These are phyloP conservation scores for Brachyhypopomus occidentalis DNA, from an alignment of 2,113 vertebrate species.

Conservation along the genomic window DNA sequence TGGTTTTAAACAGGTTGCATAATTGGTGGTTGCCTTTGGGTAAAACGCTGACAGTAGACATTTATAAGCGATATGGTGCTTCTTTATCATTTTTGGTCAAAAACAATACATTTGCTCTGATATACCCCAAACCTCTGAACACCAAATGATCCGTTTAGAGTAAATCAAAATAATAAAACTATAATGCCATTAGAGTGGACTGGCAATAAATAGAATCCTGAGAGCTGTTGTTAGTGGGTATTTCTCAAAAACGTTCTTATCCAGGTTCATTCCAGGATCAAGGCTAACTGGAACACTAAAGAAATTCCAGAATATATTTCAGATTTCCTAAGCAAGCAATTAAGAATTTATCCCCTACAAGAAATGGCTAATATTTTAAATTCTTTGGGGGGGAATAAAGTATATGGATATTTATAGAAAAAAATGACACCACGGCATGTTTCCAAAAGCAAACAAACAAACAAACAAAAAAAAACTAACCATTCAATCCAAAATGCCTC, in stretches of 20 bases:
- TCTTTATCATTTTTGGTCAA: slow-evolving; percentile 68
- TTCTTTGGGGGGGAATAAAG: slow-evolving; percentile 80
- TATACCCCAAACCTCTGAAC: slow-evolving; percentile 65
- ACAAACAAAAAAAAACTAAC: slow-evolving; percentile 66
- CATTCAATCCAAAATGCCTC: slow-evolving; percentile 61
- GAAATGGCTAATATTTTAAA: slow-evolving; percentile 63
- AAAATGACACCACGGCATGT: slow-evolving; percentile 69
- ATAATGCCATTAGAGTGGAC: slow-evolving; percentile 64
- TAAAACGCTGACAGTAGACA: slow-evolving; percentile 44
- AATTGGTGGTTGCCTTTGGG: slow-evolving; percentile 49
- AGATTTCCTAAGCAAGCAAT: slow-evolving; percentile 64
- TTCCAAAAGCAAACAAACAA: slow-evolving; percentile 60
- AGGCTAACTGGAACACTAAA: slow-evolving; percentile 70
- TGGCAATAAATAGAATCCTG: slow-evolving; percentile 80
- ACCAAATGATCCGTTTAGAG: slow-evolving; percentile 59
- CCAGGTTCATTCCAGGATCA: slow-evolving; percentile 71
- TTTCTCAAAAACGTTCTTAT: slow-evolving; percentile 69
- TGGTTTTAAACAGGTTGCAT: slow-evolving; percentile 44
- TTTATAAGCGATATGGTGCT: slow-evolving; percentile 29
- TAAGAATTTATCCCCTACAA: slow-evolving; percentile 56
- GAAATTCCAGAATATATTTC: slow-evolving; percentile 63
- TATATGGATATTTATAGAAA: slow-evolving; percentile 78
- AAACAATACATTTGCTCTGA: slow-evolving; percentile 57
- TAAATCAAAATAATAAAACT: slow-evolving; percentile 63
- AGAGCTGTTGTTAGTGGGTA: slow-evolving; percentile 70